Percentiles rank a stretch among this genome's conserved stretches.
phyloP scores from a whole-genome alignment of 2,113 vertebrate species.

The Caracal caracal region DNA sequence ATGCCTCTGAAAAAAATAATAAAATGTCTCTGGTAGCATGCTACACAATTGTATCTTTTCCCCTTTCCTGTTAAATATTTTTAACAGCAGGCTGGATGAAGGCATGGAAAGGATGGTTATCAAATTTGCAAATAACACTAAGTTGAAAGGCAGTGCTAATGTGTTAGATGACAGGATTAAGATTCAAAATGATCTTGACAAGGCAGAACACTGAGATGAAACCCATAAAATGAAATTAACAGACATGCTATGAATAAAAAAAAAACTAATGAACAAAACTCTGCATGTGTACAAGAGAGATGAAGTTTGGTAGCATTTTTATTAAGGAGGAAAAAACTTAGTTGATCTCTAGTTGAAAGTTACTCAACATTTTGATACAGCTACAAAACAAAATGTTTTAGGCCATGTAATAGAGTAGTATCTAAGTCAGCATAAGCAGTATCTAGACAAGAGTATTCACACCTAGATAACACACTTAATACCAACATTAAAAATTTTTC shows the following conservation, averaged over 20 bases:
- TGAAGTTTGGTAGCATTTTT: not conserved
- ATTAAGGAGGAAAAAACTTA: not conserved
- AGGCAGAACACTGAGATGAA: slow-evolving; percentile 50
- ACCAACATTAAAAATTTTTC: not conserved
- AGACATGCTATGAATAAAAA: slow-evolving; percentile 26
- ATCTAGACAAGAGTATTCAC: not conserved
- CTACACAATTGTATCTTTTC: slow-evolving; percentile 1
- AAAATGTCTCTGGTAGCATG: not conserved
- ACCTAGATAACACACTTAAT: not conserved
- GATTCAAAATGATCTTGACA: slow-evolving; percentile 66
- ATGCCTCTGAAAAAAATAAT: not conserved
- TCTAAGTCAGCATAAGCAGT: not conserved
- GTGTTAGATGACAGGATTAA: slow-evolving; percentile 30
- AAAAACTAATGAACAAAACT: slow-evolving; percentile 9
- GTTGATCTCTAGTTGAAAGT: not conserved
- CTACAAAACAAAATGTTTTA: not conserved
- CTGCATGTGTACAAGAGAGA: not conserved
- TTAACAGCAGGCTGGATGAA: slow-evolving; percentile 17
- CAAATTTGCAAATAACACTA: slow-evolving; percentile 27
- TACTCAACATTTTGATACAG: slow-evolving; percentile 18
- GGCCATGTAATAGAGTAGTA: not conserved
- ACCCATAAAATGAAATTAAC: slow-evolving; percentile 39
- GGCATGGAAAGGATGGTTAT: slow-evolving; percentile 3
- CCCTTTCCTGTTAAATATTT: slow-evolving; percentile 16
- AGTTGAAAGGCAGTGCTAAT: slow-evolving; percentile 56